phyloP scores from a whole-genome alignment of 1,140 invertebrate genomes.

The Drosophila melanogaster region Release_6_plus_ISO1_MT NT_033777.3:5437001-5437500 shows the following conservation, averaged over 20 bases:
- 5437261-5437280: slow-evolving; percentile 62
- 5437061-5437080: no score
- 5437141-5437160: slow-evolving; percentile 2
- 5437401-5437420: slow-evolving; percentile 60
- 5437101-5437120: no score
- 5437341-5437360: slow-evolving; percentile 84
- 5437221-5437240: slow-evolving; percentile 7
- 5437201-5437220: slow-evolving; percentile 1
- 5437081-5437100: no score
- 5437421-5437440: slow-evolving; percentile 61
- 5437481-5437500: slow-evolving; percentile 77
- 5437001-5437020: slow-evolving; percentile 7
- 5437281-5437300: slow-evolving; percentile 73
- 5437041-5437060: no score
- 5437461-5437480: slow-evolving; percentile 44
- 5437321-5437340: slow-evolving; percentile 83
- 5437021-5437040: no score
- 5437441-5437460: slow-evolving; percentile 54
- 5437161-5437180: neutral
- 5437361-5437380: slow-evolving; percentile 81
- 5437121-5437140: slow-evolving; percentile 29
- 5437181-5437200: slow-evolving; percentile 1
- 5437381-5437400: slow-evolving; percentile 84
- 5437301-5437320: slow-evolving; percentile 84
- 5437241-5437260: slow-evolving; percentile 74